Percentiles rank a stretch among this genome's conserved stretches.
Conservation (phyloP, 2,113 vertebrate species). For the Tachysurus vachellii region DNA sequence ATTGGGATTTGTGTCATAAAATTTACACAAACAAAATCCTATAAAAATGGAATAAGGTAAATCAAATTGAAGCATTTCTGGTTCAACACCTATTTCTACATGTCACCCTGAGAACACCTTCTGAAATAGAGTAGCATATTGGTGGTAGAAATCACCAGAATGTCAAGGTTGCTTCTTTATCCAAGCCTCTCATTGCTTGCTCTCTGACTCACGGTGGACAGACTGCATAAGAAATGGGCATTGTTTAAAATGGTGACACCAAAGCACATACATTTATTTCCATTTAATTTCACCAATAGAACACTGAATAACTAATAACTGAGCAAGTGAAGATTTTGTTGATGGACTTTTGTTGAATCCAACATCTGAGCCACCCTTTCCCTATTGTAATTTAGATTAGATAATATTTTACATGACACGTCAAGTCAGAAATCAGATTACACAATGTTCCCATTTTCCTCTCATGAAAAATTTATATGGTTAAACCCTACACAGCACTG, state of each 20-base stretch:
- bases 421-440: slow-evolving; percentile 2
- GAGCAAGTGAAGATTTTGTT: background rate
- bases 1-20: background rate
- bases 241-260: background rate
- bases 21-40: background rate
- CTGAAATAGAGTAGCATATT: background rate
- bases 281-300: background rate
- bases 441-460: slow-evolving; percentile 14
- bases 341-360: background rate
- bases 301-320: background rate
- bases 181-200: no score
- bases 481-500: background rate
- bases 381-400: background rate
- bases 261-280: background rate
- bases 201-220: background rate
- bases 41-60: no score
- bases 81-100: background rate
- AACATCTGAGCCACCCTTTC: background rate
- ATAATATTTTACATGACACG: background rate
- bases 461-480: slow-evolving; percentile 7
- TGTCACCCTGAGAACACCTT: background rate
- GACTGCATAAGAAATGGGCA: background rate
- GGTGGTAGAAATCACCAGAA: background rate
- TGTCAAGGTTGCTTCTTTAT: background rate
- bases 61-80: background rate